A percentile compares a stretch with the other conserved stretches of the same genome.
Evolutionary conservation across 2,888 invertebrate genomes (phyloP).

Genomic region (Octonoba sinensis): DNA sequence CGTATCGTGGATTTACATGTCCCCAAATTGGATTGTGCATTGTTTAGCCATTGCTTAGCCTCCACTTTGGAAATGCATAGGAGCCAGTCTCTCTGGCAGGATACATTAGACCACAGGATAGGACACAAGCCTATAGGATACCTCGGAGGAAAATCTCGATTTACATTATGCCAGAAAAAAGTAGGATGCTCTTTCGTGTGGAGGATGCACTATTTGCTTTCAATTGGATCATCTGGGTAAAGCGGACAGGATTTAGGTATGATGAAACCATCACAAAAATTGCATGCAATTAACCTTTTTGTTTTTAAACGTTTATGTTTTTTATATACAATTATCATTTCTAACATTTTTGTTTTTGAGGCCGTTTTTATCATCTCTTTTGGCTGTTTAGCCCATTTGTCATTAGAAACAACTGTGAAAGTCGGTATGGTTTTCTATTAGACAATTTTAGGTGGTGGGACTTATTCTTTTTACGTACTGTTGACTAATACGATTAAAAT

Average conservation of each 20-base stretch:
- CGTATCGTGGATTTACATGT: slow-evolving; percentile 13
- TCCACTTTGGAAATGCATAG: too few species aligned
- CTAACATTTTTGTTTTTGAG: neutral
- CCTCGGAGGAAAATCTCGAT: too few species aligned
- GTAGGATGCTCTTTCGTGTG: slow-evolving; percentile 17
- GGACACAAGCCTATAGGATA: slow-evolving; percentile 1
- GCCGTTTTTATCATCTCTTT: too few species aligned
- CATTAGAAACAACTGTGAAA: too few species aligned
- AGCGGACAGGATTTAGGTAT: slow-evolving; percentile 49
- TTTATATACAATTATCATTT: neutral
- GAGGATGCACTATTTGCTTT: slow-evolving; percentile 33
- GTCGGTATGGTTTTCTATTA: too few species aligned
- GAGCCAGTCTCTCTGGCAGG: too few species aligned
- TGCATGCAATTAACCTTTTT: slow-evolving; percentile 39
- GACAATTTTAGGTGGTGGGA: too few species aligned
- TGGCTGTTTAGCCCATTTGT: too few species aligned
- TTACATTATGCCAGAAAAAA: too few species aligned
- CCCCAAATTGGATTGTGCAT: slow-evolving; percentile 27
- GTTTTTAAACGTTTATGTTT: neutral
- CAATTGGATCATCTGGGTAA: slow-evolving; percentile 22
- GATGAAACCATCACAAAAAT: slow-evolving; percentile 34
- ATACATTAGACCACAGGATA: slow-evolving; percentile 5
- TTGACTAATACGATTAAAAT: too few species aligned
- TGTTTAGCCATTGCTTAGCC: too few species aligned
- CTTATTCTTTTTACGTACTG: too few species aligned